Evolutionary conservation across 2,888 invertebrate species (phyloP), one percentile per base, ranked within the genome.

Genomic region (Synanthedon vespiformis): DNA sequence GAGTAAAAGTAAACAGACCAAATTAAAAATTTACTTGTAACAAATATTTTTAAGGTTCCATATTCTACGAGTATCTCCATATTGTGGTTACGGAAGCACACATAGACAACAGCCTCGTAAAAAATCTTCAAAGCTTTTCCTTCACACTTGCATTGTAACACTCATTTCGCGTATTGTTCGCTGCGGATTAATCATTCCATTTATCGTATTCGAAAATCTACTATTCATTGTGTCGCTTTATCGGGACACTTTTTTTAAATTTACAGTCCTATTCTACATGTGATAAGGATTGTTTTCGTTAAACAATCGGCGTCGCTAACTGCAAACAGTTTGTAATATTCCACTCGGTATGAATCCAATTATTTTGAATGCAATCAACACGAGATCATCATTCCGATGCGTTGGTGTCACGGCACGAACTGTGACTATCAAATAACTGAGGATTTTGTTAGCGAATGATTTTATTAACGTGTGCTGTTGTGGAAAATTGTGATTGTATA

Each of bases 281-380:
- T 14, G 8, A 12, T 44, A 44, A 14, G 14, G 44, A 13, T n/a
- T 44, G 14, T 44, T 44, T 44, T 44, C n/a, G 44, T 14, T n/a
- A 44, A 14, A 44, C 44, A 14, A 6, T 14, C 44, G 6, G 3
- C 8, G n/a, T 44, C 5, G 5, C 12, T 14, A 44, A 44, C 44
- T 44, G 44, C n/a, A 44, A 44, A 44, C 13, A n/a, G n/a, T 44
- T 50, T 50, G 50, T n/a, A 50, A 40, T 49, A 49, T 34, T 34
- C 40, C 50, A 50, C 13, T 50, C 44, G 44, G 44, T 67, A 65
- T 68, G 63, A 72, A 78, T 80, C 78, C 80, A 81, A 80, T 81
- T 81, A 81, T 78, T 68, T 67, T 72, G 74, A 70, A 69, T 72
- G 74, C 77, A 76, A 78, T 80, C 75, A 77, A 77, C 68, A 67